A percentile compares a stretch with the other conserved stretches of the same genome.
These are phyloP conservation scores for Pristionchus arcanus DNA, from an alignment of 2,888 invertebrate species.

Conservation along the genomic window DNA sequence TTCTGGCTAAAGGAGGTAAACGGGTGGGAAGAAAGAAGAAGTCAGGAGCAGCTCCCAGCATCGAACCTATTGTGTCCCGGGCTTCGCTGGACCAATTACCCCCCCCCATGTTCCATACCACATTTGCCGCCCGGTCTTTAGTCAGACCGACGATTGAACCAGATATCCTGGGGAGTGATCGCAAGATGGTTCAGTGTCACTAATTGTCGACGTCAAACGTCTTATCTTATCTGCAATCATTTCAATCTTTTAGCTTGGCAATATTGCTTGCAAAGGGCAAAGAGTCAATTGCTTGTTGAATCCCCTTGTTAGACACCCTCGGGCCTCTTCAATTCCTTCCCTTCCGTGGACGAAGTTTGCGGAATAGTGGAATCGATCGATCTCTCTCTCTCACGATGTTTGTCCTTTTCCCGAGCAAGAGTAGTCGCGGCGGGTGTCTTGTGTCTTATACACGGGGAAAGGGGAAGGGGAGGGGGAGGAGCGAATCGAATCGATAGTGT, in stretches of 20 bases:
- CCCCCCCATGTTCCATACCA: neutral
- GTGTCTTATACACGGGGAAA: conserved; percentile 28
- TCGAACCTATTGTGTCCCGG: conserved; percentile 26
- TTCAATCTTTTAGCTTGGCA: neutral
- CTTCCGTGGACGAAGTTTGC: neutral
- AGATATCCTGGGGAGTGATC: neutral
- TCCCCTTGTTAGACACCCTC: neutral
- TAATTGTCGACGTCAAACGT: too few relatives aligned
- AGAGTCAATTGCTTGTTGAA: neutral
- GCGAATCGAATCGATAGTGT: conserved; percentile 40
- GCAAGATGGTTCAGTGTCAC: too few relatives aligned
- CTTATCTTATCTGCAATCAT: too few relatives aligned
- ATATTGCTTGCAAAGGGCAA: too few relatives aligned
- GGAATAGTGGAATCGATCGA: conserved; percentile 4
- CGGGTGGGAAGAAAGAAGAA: neutral
- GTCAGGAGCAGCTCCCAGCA: neutral
- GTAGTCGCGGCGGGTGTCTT: conserved; percentile 41
- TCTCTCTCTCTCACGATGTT: neutral
- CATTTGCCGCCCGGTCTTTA: neutral
- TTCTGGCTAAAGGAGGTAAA: neutral
- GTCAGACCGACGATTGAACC: neutral
- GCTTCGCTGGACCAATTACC: conserved; percentile 12
- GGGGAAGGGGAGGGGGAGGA: neutral
- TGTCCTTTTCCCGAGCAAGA: conserved; percentile 14
- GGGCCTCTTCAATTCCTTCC: neutral